Percentiles rank a stretch among this genome's conserved stretches.
Conservation (phyloP, 2,888 invertebrate genomes). For the Drosophila testacea region DNA sequence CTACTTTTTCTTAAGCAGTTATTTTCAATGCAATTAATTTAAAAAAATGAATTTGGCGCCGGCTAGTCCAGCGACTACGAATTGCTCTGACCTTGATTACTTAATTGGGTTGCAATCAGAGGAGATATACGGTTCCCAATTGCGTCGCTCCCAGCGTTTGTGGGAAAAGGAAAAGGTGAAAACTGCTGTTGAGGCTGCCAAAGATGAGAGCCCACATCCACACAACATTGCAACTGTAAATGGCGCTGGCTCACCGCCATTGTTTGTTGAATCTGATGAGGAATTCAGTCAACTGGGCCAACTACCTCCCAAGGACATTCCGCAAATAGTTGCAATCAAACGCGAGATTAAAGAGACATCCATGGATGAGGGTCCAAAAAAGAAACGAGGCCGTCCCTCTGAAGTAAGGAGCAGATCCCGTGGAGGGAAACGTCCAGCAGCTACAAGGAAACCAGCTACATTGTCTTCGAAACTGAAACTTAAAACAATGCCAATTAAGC, state of each 20-base stretch:
- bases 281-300: conserved; percentile 42
- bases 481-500: not conserved
- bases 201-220: not conserved
- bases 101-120: conserved; percentile 28
- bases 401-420: not conserved
- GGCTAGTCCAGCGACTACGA: conserved; percentile 48
- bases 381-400: not conserved
- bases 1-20: not conserved
- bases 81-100: conserved; percentile 50
- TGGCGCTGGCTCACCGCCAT: conserved; percentile 42
- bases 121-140: conserved; percentile 18
- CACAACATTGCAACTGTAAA: too few species aligned
- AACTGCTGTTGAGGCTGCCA: not conserved
- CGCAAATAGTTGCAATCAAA: conserved; percentile 1
- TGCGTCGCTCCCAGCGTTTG: conserved; percentile 60
- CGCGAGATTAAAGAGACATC: not conserved
- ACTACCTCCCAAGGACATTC: not conserved
- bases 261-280: conserved; percentile 55
- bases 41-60: conserved; percentile 11
- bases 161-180: conserved; percentile 23
- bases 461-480: conserved; percentile 1
- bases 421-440: not conserved
- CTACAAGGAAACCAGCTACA: not conserved
- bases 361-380: not conserved
- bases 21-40: not conserved